Percentiles rank a stretch among this genome's conserved stretches.
phyloP scores from a whole-genome alignment of 2,888 invertebrate species.

The Pachydiplax longipennis region DNA sequence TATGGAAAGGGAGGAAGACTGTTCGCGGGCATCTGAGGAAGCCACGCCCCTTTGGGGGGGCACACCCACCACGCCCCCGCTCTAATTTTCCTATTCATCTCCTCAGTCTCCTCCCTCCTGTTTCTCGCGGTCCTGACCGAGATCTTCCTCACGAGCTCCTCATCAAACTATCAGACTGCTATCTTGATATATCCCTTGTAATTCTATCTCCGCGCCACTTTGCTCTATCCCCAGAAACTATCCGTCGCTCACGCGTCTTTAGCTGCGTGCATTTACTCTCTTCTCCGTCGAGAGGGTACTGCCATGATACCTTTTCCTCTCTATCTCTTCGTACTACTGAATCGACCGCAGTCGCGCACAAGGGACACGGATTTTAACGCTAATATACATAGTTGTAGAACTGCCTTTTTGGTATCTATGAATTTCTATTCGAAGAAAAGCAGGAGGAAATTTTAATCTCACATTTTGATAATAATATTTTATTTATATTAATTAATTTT shows the following conservation, averaged over 20 bases:
- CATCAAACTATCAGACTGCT: not conserved
- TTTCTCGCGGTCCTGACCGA: not conserved
- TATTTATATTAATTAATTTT: too few species aligned
- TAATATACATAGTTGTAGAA: too few species aligned
- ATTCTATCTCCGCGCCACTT: not conserved
- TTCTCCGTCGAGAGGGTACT: not conserved
- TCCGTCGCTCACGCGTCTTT: not conserved
- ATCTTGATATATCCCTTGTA: not conserved
- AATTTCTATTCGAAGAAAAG: too few species aligned
- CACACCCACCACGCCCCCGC: not conserved
- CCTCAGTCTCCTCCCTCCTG: not conserved
- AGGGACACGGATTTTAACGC: too few species aligned
- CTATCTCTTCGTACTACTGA: too few species aligned
- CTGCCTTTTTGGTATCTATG: too few species aligned
- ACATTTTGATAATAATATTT: too few species aligned
- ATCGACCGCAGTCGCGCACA: too few species aligned
- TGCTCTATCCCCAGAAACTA: not conserved
- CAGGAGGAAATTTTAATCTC: too few species aligned
- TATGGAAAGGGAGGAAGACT: slow-evolving; percentile 11
- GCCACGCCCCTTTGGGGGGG: not conserved
- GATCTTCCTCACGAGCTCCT: not conserved
- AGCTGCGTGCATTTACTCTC: not conserved
- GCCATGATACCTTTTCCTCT: too few species aligned
- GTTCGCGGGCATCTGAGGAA: slow-evolving; percentile 10
- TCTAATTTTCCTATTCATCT: slow-evolving; percentile 32